Conservation (phyloP, 2,888 invertebrate genomes). For the Dryadula phaetusa region DNA sequence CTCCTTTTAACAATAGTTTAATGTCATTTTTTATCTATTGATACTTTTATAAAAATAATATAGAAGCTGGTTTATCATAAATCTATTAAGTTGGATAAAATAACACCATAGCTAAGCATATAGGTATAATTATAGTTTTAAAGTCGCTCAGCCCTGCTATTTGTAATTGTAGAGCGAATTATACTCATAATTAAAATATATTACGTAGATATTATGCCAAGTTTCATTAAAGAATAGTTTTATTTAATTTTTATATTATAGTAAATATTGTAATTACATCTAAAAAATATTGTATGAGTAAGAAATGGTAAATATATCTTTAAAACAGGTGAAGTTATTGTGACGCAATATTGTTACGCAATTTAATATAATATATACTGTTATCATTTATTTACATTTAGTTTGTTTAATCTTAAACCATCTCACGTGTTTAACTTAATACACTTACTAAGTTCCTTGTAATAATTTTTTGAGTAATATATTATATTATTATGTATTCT, state of each 20-base stretch:
- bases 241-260: conserved; percentile 4
- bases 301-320: not conserved
- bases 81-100: not conserved
- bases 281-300: not conserved
- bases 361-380: not conserved
- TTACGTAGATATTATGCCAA: conserved; percentile 7
- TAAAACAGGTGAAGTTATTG: not conserved
- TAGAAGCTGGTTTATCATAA: not conserved
- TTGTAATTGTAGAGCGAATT: conserved; percentile 21
- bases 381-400: no score
- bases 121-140: conserved; percentile 17
- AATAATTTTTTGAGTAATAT: no score
- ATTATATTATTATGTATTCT: no score
- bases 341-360: not conserved
- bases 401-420: no score
- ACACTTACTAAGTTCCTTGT: no score
- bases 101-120: not conserved
- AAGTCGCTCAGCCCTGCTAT: conserved; percentile 20
- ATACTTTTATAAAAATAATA: not conserved
- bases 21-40: not conserved
- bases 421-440: no score
- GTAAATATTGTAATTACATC: not conserved
- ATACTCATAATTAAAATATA: conserved; percentile 28
- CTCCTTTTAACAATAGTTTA: no score
- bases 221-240: conserved; percentile 13